phyloP scores from a whole-genome alignment of 2,888 invertebrate genomes.

The Zhuqinia jingwanae region DNA sequence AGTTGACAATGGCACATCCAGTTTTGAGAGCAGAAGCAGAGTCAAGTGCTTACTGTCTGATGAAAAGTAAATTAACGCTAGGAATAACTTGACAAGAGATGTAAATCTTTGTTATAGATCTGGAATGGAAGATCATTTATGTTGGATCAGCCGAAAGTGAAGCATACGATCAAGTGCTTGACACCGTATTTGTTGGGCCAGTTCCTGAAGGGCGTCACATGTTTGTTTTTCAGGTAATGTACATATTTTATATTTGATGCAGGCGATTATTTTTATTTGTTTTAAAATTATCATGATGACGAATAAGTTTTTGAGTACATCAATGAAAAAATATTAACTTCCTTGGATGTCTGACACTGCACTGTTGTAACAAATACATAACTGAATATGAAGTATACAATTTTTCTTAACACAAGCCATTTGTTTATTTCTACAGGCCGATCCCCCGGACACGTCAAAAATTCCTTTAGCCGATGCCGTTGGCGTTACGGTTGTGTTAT shows the following conservation, averaged over 20 bases:
- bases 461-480: constrained; percentile 98
- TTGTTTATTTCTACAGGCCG: constrained; percentile 86
- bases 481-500: constrained; percentile 98
- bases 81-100: no score
- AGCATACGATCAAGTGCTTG: constrained; percentile 97
- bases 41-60: no score
- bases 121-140: constrained; percentile 99
- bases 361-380: no score
- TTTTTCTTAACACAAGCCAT: no score
- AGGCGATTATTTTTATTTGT: background rate
- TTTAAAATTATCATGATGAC: constrained; percentile 53
- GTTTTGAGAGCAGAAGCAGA: no score
- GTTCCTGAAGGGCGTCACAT: constrained; percentile 98
- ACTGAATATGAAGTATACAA: background rate
- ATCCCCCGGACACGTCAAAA: constrained; percentile 95
- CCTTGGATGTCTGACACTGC: constrained; percentile 67
- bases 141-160: constrained; percentile 99
- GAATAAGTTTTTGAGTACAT: constrained; percentile 23
- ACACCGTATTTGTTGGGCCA: constrained; percentile 98
- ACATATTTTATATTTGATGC: no score
- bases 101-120: constrained; percentile 88
- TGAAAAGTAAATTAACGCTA: no score
- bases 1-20: no score
- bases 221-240: constrained; percentile 97
- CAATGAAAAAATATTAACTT: constrained; percentile 62